Conservation (phyloP, 2,888 invertebrate species). For the Lepidonotus clava region DNA sequence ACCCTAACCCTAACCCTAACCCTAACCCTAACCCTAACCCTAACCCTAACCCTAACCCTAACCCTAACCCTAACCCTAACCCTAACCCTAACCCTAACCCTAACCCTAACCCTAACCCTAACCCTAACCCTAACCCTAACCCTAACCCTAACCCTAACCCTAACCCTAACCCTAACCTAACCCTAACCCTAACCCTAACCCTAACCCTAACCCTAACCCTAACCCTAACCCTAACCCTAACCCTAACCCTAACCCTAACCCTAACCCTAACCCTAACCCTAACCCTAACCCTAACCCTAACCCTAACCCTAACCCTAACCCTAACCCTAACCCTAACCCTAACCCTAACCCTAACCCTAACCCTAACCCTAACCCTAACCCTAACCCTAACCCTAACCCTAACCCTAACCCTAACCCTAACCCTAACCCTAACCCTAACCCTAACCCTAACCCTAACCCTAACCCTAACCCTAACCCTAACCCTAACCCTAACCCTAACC, state of each 20-base stretch:
- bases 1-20: conserved; percentile 50
- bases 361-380: conserved; percentile 56
- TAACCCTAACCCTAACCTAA: conserved; percentile 60
- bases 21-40: conserved; percentile 56
- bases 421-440: conserved; percentile 62
- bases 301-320: conserved; percentile 33
- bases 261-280: conserved; percentile 53
- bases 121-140: conserved; percentile 41
- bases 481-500: conserved; percentile 61
- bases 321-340: conserved; percentile 45
- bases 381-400: conserved; percentile 60
- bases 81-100: conserved; percentile 46
- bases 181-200: conserved; percentile 62
- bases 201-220: conserved; percentile 54
- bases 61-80: conserved; percentile 53
- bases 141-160: conserved; percentile 56
- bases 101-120: conserved; percentile 60
- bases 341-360: conserved; percentile 61
- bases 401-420: conserved; percentile 61
- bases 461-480: conserved; percentile 59
- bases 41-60: conserved; percentile 52
- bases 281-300: conserved; percentile 36
- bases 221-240: conserved; percentile 54
- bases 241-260: conserved; percentile 57
- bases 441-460: conserved; percentile 61